Percentiles rank a stretch among this genome's conserved stretches.
Evolutionary conservation across 1,140 invertebrate genomes (phyloP).

Genomic region (Sogatella furcifera): DNA sequence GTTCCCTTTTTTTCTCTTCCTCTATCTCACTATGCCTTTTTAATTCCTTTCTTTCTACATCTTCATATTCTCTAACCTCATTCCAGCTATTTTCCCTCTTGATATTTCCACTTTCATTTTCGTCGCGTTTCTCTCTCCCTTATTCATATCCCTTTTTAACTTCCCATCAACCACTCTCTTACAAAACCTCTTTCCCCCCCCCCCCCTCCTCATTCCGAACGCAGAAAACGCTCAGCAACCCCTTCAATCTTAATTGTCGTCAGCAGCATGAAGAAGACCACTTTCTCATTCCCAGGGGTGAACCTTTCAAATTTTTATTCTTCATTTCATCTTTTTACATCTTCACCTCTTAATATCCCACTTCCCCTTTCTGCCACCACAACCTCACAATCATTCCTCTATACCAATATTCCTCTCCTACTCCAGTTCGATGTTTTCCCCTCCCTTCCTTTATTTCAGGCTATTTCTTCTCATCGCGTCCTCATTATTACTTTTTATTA

Average conservation of each 20-base stretch:
- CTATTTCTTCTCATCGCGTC: no score
- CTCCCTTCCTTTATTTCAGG: no score
- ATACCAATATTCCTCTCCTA: no score
- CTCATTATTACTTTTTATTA: no score
- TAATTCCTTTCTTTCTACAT: not conserved
- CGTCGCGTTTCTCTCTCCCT: no score
- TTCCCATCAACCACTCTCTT: not conserved
- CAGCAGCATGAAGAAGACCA: no score
- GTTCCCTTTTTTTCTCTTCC: no score
- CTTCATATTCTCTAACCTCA: not conserved
- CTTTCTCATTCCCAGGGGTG: not conserved
- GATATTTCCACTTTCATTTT: not conserved
- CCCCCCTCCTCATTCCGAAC: no score
- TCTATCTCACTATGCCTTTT: no score
- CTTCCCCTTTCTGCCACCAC: not conserved
- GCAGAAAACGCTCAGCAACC: not conserved
- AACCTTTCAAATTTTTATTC: not conserved
- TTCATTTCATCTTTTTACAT: slow-evolving; percentile 1
- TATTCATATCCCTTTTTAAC: not conserved
- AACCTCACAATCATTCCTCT: not conserved
- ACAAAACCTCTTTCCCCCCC: not conserved
- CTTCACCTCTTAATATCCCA: slow-evolving; percentile 4
- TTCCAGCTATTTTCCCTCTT: not conserved
- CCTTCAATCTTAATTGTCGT: not conserved
- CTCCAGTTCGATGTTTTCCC: no score